Evolutionary conservation across 1,140 invertebrate species (phyloP).

Genomic region (Lasioglossum baleicum): DNA sequence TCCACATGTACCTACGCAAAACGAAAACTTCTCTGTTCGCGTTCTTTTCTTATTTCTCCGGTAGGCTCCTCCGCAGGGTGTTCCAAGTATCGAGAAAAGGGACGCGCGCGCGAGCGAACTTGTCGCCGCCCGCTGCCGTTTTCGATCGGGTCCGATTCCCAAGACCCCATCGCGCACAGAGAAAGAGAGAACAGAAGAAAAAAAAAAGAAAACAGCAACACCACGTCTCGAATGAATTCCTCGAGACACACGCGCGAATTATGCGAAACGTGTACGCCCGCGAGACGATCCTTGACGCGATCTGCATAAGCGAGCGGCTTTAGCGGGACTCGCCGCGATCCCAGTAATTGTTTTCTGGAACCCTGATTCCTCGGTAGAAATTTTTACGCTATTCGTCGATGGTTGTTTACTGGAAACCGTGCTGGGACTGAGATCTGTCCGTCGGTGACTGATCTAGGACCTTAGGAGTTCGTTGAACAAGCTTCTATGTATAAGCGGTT

Average conservation of each 20-base stretch:
- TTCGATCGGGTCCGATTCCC: not conserved
- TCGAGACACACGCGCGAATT: constrained; percentile 7
- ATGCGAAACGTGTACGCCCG: constrained; percentile 29
- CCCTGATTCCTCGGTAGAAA: not conserved
- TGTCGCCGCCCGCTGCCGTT: not conserved
- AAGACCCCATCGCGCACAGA: not conserved
- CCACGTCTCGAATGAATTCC: not conserved
- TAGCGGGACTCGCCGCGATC: not conserved
- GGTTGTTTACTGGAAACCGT: too few relatives aligned
- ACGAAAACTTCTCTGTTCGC: not conserved
- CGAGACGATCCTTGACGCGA: not conserved
- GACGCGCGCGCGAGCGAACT: not conserved
- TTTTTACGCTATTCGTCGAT: too few relatives aligned
- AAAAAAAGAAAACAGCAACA: too few relatives aligned
- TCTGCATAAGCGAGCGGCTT: not conserved
- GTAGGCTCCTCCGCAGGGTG: constrained; percentile 13
- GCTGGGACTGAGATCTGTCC: too few relatives aligned
- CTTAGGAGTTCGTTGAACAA: too few relatives aligned
- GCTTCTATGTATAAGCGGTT: too few relatives aligned
- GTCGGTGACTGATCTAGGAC: too few relatives aligned
- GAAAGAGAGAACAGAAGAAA: not conserved
- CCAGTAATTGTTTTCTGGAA: not conserved
- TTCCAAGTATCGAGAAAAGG: constrained; percentile 9
- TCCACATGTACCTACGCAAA: constrained; percentile 35
- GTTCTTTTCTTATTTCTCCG: constrained; percentile 22